A percentile compares a stretch with the other conserved stretches of the same genome.
Conservation (phyloP, 2,888 invertebrate genomes). For the Pyrochroa serraticornis region DNA sequence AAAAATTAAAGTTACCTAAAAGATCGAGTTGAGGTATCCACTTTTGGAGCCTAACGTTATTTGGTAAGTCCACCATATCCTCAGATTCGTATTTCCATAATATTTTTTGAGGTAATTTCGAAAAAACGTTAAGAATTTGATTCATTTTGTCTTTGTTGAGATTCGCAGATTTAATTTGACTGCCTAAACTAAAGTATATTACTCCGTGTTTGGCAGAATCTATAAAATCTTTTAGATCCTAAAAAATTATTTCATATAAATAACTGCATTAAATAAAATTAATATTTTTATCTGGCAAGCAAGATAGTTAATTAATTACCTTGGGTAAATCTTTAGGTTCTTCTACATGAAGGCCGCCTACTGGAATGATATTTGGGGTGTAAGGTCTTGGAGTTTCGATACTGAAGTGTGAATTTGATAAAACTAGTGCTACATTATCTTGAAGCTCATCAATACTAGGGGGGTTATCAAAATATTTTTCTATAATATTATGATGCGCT, state of each 20-base stretch:
- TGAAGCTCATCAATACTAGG: conserved; percentile 38
- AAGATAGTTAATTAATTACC: conserved; percentile 2
- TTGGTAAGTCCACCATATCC: conserved; percentile 58
- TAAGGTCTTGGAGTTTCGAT: conserved; percentile 45
- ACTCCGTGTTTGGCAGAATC: conserved; percentile 41
- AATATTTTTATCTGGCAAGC: background rate
- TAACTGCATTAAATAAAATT: too few species aligned
- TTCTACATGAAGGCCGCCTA: conserved; percentile 48
- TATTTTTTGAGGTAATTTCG: conserved; percentile 64
- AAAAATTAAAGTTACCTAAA: conserved; percentile 13
- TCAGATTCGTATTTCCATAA: conserved; percentile 73
- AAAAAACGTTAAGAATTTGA: conserved; percentile 63
- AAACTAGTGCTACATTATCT: conserved; percentile 41
- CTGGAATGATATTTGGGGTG: conserved; percentile 47
- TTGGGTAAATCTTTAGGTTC: conserved; percentile 34
- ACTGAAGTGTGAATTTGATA: conserved; percentile 45
- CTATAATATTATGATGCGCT: conserved; percentile 31
- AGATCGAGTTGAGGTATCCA: conserved; percentile 69
- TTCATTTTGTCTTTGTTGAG: conserved; percentile 33
- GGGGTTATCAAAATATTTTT: conserved; percentile 40
- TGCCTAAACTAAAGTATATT: conserved; percentile 45
- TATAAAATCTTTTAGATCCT: conserved; percentile 34
- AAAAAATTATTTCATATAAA: background rate
- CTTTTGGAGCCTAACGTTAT: conserved; percentile 63
- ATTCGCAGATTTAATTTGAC: conserved; percentile 36